Evolutionary conservation across 2,113 vertebrate genomes (phyloP).

Genomic region (Typhlomys cinereus): DNA sequence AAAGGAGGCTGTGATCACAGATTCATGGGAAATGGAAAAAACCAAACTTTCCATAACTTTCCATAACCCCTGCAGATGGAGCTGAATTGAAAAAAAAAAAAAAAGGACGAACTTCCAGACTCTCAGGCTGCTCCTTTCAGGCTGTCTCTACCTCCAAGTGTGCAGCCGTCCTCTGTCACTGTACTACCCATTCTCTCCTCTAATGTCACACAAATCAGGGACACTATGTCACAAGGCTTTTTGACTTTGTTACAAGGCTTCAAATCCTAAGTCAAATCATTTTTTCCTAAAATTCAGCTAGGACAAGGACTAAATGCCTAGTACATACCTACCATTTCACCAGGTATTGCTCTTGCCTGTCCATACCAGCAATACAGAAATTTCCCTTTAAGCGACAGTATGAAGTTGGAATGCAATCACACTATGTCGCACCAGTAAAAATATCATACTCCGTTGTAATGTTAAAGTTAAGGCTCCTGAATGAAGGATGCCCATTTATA

Average conservation of each 20-base stretch:
- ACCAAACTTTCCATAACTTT: conserved; percentile 28
- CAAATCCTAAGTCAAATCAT: conserved; percentile 15
- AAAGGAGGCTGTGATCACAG: conserved; percentile 12
- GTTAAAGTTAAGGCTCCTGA: conserved; percentile 45
- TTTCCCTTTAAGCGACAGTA: not conserved
- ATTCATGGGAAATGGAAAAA: conserved; percentile 12
- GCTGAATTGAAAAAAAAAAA: conserved; percentile 16
- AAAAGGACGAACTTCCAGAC: not conserved
- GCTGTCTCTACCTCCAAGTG: not conserved
- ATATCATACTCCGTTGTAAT: conserved; percentile 36
- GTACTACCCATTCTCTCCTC: conserved; percentile 25
- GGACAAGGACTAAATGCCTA: conserved; percentile 25
- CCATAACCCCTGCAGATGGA: not conserved
- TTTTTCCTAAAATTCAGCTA: conserved; percentile 37
- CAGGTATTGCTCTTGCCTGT: not conserved
- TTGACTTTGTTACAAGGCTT: conserved; percentile 31
- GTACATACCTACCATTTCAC: not conserved
- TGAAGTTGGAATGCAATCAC: conserved; percentile 41
- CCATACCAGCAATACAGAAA: conserved; percentile 58
- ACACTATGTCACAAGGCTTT: conserved; percentile 36
- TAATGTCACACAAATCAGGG: conserved; percentile 58
- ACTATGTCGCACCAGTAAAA: conserved; percentile 1
- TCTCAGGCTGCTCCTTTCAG: not conserved
- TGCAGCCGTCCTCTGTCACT: not conserved
- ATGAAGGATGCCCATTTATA: conserved; percentile 17